phyloP scores from a whole-genome alignment of 2,113 vertebrate genomes.

The Tenebrosternarchus preto region DNA sequence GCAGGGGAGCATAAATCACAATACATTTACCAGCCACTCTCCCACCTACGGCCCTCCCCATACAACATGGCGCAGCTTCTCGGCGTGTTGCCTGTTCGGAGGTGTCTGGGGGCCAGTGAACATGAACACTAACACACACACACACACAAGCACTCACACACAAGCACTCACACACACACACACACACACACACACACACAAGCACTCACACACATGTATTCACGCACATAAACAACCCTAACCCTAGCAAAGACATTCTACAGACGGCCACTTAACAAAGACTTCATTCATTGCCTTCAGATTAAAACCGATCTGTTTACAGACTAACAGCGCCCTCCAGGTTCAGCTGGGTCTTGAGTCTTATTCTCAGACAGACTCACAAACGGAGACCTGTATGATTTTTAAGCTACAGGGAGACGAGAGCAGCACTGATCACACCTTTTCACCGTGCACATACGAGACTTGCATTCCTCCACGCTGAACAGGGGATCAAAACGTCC shows the following conservation, averaged over 20 bases:
- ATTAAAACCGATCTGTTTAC: not conserved
- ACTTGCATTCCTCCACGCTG: too few relatives aligned
- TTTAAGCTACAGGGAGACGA: too few relatives aligned
- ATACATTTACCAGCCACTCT: constrained; percentile 34
- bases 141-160: not conserved
- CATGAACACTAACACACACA: not conserved
- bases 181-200: not conserved
- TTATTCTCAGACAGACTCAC: not conserved
- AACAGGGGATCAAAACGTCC: too few relatives aligned
- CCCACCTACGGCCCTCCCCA: constrained; percentile 5
- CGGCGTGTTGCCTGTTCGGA: not conserved
- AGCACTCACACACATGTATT: not conserved
- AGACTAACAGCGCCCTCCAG: not conserved
- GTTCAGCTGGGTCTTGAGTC: not conserved
- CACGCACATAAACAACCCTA: not conserved
- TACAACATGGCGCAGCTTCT: constrained; percentile 27
- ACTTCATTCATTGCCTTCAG: not conserved
- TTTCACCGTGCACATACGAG: too few relatives aligned
- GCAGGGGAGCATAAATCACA: constrained; percentile 40
- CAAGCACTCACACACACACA: not conserved
- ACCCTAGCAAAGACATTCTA: constrained; percentile 21
- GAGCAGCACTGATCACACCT: too few relatives aligned
- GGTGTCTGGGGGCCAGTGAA: not conserved
- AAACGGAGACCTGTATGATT: too few relatives aligned
- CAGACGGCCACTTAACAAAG: not conserved